Evolutionary conservation across 2,113 vertebrate species (phyloP).

Genomic region (Ciconia stormi): DNA sequence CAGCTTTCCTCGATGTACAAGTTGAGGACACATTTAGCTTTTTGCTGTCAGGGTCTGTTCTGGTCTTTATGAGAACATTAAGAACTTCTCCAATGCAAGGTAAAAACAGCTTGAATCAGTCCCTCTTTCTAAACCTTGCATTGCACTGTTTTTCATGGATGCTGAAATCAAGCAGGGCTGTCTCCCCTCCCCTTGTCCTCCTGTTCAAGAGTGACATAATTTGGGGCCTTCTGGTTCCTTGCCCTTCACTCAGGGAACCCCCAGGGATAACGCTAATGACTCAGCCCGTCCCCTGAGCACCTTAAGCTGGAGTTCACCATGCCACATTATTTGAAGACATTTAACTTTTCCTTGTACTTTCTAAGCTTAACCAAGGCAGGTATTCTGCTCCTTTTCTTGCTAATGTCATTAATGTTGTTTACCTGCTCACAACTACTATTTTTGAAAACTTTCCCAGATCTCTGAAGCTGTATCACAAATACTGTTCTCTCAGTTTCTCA

Average conservation of each 20-base stretch:
- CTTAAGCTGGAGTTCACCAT: neutral
- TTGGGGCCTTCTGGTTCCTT: neutral
- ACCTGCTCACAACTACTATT: neutral
- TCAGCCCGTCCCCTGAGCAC: neutral
- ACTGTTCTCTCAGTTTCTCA: neutral
- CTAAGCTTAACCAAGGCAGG: neutral
- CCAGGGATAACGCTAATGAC: neutral
- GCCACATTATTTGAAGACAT: neutral
- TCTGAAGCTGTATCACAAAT: neutral
- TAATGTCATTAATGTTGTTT: neutral
- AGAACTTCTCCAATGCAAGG: neutral
- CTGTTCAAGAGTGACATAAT: neutral
- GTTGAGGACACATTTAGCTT: neutral
- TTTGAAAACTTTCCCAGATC: neutral
- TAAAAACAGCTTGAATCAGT: neutral
- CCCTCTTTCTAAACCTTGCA: neutral
- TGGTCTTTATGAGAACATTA: neutral
- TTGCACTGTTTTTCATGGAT: neutral
- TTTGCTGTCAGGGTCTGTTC: neutral
- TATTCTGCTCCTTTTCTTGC: neutral
- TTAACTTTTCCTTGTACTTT: neutral
- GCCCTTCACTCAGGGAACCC: too few species aligned
- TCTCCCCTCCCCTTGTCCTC: neutral
- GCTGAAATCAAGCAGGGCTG: neutral
- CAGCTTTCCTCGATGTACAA: neutral